phyloP scores from a whole-genome alignment of 2,888 invertebrate species.

The Heptascelio sp. region DNA sequence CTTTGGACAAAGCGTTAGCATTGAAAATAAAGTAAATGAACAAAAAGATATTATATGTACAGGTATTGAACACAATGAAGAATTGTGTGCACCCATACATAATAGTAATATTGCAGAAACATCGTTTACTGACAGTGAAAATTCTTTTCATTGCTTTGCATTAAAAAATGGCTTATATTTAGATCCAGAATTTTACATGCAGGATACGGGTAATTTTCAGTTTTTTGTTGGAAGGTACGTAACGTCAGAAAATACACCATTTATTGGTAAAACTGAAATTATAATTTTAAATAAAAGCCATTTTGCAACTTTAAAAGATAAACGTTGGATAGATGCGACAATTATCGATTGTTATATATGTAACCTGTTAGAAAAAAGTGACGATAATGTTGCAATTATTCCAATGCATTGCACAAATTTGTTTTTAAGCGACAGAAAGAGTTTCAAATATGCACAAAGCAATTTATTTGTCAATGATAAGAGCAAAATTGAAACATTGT shows the following conservation, averaged over 20 bases:
- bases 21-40: neutral
- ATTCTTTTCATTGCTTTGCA: slow-evolving; percentile 4
- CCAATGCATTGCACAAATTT: neutral
- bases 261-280: neutral
- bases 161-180: slow-evolving; percentile 13
- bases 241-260: neutral
- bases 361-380: neutral
- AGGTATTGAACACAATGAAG: too few relatives aligned
- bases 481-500: neutral
- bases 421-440: neutral
- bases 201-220: slow-evolving; percentile 1
- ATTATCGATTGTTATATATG: neutral
- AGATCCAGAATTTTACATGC: slow-evolving; percentile 25
- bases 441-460: neutral
- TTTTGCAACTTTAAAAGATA: neutral
- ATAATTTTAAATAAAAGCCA: neutral
- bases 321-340: slow-evolving; percentile 1
- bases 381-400: neutral
- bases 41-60: neutral
- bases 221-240: neutral
- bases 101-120: too few relatives aligned
- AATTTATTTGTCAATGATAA: neutral
- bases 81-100: too few relatives aligned
- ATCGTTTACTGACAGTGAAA: too few relatives aligned
- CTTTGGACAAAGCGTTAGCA: too few relatives aligned